Percentiles rank a stretch among this genome's conserved stretches.
Conservation (phyloP, 2,888 invertebrate genomes). For the Bedellia somnulentella region DNA sequence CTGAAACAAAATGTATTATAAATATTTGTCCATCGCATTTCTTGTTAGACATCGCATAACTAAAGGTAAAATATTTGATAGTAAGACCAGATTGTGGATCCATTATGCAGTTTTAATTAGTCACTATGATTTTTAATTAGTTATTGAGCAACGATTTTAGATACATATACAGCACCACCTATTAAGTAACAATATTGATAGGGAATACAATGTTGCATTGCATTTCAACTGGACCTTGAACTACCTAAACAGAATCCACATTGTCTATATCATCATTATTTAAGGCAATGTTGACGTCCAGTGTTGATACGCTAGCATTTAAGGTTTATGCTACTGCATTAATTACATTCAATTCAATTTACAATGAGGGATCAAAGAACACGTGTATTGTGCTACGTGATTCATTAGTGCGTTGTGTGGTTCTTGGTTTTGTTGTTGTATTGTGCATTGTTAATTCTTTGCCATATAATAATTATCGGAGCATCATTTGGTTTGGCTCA, state of each 20-base stretch:
- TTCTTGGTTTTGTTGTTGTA: conserved; percentile 54
- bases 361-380: conserved; percentile 31
- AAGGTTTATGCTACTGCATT: conserved; percentile 7
- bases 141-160: too few species aligned
- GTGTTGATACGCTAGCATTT: conserved; percentile 1
- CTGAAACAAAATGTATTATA: conserved; percentile 63
- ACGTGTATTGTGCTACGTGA: conserved; percentile 56
- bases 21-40: conserved; percentile 1
- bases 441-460: conserved; percentile 35
- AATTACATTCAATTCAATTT: conserved; percentile 10
- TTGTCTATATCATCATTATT: too few species aligned
- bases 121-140: too few species aligned
- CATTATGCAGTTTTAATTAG: too few species aligned
- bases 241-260: conserved; percentile 1
- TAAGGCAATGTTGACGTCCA: conserved; percentile 2
- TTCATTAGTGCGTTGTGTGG: conserved; percentile 37
- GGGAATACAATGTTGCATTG: too few species aligned
- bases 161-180: too few species aligned
- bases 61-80: too few species aligned
- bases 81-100: too few species aligned
- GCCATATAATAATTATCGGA: conserved; percentile 23
- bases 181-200: too few species aligned
- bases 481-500: conserved; percentile 33
- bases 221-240: conserved; percentile 4
- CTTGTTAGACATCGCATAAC: conserved; percentile 2